Percentiles rank a stretch among this genome's conserved stretches.
These are phyloP conservation scores for Darwinula stevensoni DNA, from an alignment of 2,888 invertebrate species.

Conservation along the genomic window DNA sequence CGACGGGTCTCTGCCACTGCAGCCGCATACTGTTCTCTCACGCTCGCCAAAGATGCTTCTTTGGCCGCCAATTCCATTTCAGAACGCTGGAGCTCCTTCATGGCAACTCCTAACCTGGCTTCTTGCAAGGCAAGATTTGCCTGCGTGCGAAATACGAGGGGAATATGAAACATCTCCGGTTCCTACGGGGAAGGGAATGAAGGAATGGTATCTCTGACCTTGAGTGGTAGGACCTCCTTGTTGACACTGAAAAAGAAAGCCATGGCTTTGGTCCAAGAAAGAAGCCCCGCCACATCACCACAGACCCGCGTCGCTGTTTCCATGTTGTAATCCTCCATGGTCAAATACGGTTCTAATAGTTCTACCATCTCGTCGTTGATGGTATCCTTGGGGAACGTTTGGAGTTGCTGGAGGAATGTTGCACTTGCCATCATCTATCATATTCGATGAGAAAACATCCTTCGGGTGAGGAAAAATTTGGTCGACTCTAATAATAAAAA, in stretches of 20 bases:
- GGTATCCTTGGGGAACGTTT: conserved; percentile 83
- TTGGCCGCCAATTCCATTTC: conserved; percentile 67
- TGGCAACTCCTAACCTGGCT: conserved; percentile 57
- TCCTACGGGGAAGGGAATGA: not conserved
- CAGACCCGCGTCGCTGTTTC: conserved; percentile 84
- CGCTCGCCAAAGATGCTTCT: conserved; percentile 58
- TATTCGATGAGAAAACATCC: no score
- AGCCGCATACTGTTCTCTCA: conserved; percentile 71
- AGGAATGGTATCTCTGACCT: conserved; percentile 18
- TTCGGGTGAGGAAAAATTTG: no score
- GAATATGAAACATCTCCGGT: no score
- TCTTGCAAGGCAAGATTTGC: conserved; percentile 72
- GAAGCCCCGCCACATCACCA: conserved; percentile 76
- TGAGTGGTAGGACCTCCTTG: conserved; percentile 76
- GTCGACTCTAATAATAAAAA: not conserved
- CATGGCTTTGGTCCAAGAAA: conserved; percentile 92
- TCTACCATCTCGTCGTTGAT: conserved; percentile 95
- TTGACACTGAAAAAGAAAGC: conserved; percentile 83
- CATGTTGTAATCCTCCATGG: conserved; percentile 56
- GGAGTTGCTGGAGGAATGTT: conserved; percentile 61
- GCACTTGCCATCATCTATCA: conserved; percentile 93
- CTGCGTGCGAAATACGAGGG: conserved; percentile 12
- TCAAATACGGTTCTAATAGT: conserved; percentile 55
- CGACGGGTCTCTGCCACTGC: conserved; percentile 78
- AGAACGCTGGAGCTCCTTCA: conserved; percentile 59